Evolutionary conservation across 2,888 invertebrate species (phyloP), one percentile per base, ranked within the genome.

Genomic region (Bellardia bayeri): DNA sequence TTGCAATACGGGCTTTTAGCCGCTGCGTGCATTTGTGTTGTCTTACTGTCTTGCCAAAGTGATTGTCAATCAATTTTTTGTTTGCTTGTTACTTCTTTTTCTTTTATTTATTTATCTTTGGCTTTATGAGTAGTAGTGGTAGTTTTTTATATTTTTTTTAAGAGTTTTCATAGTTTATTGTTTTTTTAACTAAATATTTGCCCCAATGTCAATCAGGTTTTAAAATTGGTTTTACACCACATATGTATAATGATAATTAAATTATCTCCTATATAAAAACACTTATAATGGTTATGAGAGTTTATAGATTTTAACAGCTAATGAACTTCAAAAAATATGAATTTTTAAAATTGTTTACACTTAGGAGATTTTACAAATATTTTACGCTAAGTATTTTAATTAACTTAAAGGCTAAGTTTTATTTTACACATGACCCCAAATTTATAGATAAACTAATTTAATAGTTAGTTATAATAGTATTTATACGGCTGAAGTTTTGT

Each of bases 21-120:
- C 78, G 23, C 68, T 5, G 4, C 45, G 11, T 61, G 54, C 30
- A 54, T 49, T 42, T 45, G 33, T 14, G 30, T 69, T 71, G 51
- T 78, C 54, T 42, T n/a, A 23, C 14, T 69, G 63, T 64, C 14
- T 78, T 33, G 45, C 49, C 80, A 71, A 88, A 88, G 88, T 83
- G 83, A 89, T 83, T 88, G 87, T 86, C 89, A 89, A 88, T 89
- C 84, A 84, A 71, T 69, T 16, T 66, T 56, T 61, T 45, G 37
- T 37, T 23, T 40, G 30, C n/a, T 23, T 81, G 54, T 16, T 33
- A 75, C 49, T 58, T 58, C 54, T 64, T 58, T 63, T 63, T 82
- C 49, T 56, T 42, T 82, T 85, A 33, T 69, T 42, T n/a, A 11
- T 82, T 85, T 61, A 23, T 49, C 33, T 63, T 42, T n/a, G 7